A percentile compares a stretch with the other conserved stretches of the same genome.
Conservation (phyloP, 2,113 vertebrate species). For the Emydocephalus ijimae region DNA sequence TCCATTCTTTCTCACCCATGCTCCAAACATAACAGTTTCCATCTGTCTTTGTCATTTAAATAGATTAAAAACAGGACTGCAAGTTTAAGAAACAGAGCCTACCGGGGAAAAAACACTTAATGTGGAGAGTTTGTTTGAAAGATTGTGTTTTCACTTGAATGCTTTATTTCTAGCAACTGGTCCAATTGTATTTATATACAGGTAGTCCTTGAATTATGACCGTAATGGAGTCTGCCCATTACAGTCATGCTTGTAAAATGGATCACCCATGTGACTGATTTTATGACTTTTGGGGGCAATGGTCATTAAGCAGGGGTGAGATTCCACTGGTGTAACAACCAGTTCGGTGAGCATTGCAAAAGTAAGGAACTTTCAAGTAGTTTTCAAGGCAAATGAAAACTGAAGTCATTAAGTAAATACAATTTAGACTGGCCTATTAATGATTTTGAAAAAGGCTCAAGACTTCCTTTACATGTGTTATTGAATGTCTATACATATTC, state of each 20-base stretch:
- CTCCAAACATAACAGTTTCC: no score
- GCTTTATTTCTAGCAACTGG: conserved; percentile 40
- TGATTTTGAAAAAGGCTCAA: not conserved
- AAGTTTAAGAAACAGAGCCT: conserved; percentile 29
- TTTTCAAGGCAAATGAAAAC: not conserved
- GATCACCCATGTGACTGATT: not conserved
- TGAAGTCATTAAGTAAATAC: not conserved
- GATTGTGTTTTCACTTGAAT: conserved; percentile 43
- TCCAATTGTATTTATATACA: conserved; percentile 5
- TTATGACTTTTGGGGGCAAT: not conserved
- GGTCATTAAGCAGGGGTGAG: not conserved
- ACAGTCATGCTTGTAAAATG: not conserved
- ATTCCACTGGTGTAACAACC: no score
- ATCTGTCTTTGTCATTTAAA: conserved; percentile 44
- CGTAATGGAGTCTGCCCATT: not conserved
- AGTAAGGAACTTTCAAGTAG: not conserved
- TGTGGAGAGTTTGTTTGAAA: conserved; percentile 42
- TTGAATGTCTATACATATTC: not conserved
- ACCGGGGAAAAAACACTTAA: conserved; percentile 34
- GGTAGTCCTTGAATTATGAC: not conserved
- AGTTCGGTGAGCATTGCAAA: not conserved
- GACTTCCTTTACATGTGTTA: not conserved
- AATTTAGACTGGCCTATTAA: not conserved
- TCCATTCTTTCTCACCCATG: no score
- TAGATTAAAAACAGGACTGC: conserved; percentile 54